Percentiles rank a stretch among this genome's conserved stretches.
Evolutionary conservation across 2,888 invertebrate genomes (phyloP).

Genomic region (Elmis aenea): DNA sequence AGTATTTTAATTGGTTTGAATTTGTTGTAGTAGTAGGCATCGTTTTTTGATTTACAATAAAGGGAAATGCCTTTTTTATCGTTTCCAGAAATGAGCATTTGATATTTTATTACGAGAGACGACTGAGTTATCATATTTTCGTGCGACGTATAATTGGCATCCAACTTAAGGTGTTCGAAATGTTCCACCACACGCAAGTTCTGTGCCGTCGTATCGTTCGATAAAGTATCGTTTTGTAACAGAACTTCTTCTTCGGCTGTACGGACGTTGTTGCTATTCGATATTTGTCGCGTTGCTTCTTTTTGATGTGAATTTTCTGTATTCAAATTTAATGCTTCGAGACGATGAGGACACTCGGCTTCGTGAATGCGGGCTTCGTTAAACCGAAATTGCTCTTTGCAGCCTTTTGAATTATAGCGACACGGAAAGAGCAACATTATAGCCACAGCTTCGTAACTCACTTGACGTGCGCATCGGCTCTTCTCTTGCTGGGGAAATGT

Average conservation of each 20-base stretch:
- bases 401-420: slow-evolving; percentile 29
- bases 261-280: too few species aligned
- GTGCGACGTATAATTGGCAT: slow-evolving; percentile 17
- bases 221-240: background rate
- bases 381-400: slow-evolving; percentile 27
- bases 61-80: slow-evolving; percentile 11
- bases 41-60: background rate
- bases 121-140: slow-evolving; percentile 15
- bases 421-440: slow-evolving; percentile 34
- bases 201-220: background rate
- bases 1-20: slow-evolving; percentile 13
- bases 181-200: slow-evolving; percentile 5
- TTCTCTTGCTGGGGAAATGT: slow-evolving; percentile 31
- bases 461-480: slow-evolving; percentile 28
- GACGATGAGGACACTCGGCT: slow-evolving; percentile 27
- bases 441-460: slow-evolving; percentile 31
- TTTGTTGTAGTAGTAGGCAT: slow-evolving; percentile 1
- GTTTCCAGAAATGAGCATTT: slow-evolving; percentile 21
- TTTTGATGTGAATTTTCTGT: slow-evolving; percentile 8
- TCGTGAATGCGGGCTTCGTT: slow-evolving; percentile 31
- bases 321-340: slow-evolving; percentile 18
- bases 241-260: background rate
- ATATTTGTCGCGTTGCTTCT: too few species aligned
- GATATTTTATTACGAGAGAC: slow-evolving; percentile 17
- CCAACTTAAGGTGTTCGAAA: slow-evolving; percentile 10